These are phyloP conservation scores for Ochropleura leucogaster DNA, from an alignment of 2,888 invertebrate species.

Conservation along the genomic window DNA sequence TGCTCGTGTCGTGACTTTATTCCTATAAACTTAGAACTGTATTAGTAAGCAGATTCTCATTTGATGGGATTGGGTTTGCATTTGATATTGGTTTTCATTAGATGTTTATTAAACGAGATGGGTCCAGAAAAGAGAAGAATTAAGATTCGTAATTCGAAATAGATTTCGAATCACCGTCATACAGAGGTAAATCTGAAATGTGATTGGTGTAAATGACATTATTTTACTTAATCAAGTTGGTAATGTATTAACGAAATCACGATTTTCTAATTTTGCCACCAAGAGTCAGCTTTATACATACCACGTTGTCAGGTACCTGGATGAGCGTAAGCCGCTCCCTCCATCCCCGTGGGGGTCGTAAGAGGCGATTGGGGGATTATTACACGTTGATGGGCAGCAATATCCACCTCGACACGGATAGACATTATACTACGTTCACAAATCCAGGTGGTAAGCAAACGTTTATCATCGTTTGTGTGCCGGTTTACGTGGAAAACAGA, in stretches of 20 bases:
- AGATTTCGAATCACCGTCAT: no score
- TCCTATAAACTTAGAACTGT: background rate
- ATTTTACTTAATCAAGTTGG: background rate
- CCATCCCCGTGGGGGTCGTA: constrained; percentile 41
- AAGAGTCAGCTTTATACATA: constrained; percentile 18
- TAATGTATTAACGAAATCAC: background rate
- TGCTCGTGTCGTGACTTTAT: constrained; percentile 9
- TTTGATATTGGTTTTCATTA: background rate
- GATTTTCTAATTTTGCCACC: constrained; percentile 14
- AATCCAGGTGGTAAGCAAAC: constrained; percentile 33
- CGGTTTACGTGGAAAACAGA: background rate
- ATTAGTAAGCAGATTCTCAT: background rate
- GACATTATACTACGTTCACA: constrained; percentile 32
- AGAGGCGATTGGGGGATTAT: constrained; percentile 46
- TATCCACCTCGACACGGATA: constrained; percentile 45
- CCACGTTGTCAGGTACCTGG: constrained; percentile 27
- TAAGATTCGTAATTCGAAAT: background rate
- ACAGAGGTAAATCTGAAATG: background rate
- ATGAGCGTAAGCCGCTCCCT: constrained; percentile 34
- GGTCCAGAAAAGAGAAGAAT: constrained; percentile 3
- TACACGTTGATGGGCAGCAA: constrained; percentile 52
- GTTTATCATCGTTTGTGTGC: constrained; percentile 16
- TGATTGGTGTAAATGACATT: background rate
- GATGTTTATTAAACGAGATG: background rate
- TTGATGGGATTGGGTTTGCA: background rate